Percentiles rank a stretch among this genome's conserved stretches.
Evolutionary conservation across 2,797 vertebrate species (phyloP).

Genomic region (Fringilla coelebs): DNA sequence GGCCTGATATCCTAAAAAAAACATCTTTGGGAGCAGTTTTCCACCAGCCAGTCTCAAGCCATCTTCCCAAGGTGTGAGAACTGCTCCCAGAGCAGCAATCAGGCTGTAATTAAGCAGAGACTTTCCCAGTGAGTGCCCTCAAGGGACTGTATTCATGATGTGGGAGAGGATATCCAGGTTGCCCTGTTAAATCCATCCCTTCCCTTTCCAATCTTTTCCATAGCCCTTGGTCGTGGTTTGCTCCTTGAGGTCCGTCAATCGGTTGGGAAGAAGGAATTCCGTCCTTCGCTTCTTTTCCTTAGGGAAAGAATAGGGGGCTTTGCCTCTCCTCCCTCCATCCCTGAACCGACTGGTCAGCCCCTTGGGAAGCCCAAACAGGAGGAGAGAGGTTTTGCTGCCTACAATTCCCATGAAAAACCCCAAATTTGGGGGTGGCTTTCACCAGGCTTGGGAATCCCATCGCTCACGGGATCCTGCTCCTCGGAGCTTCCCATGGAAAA

Average conservation of each 20-base stretch:
- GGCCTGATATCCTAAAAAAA: background rate
- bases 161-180: background rate
- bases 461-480: background rate
- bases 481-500: background rate
- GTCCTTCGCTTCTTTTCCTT: background rate
- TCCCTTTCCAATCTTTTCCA: background rate
- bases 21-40: background rate
- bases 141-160: background rate
- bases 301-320: accelerated
- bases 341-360: background rate
- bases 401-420: accelerated
- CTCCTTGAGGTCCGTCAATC: background rate
- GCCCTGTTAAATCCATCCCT: background rate
- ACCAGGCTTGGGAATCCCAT: background rate
- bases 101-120: conserved; percentile 2
- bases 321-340: background rate
- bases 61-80: background rate
- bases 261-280: background rate
- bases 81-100: background rate
- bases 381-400: background rate
- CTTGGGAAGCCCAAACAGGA: background rate
- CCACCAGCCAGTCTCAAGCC: background rate
- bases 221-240: accelerated
- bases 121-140: background rate
- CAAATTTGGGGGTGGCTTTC: background rate